Evolutionary conservation across 2,797 vertebrate genomes (phyloP).

Genomic region (Pristis pectinata): DNA sequence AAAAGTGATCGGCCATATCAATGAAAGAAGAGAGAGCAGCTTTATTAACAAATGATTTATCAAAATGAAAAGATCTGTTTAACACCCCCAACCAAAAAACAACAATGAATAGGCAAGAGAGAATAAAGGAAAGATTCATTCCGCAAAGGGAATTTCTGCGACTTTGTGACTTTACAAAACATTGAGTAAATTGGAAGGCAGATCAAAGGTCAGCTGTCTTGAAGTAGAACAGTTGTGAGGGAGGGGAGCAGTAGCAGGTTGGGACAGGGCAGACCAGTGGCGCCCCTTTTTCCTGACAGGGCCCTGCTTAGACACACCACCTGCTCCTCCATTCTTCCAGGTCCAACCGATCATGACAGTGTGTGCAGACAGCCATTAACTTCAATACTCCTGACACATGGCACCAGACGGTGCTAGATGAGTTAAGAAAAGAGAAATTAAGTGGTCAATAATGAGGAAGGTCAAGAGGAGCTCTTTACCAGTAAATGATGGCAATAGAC

Average conservation of each 20-base stretch:
- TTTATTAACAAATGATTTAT: constrained; percentile 99
- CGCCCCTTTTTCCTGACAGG: constrained; percentile 70
- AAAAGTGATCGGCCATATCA: constrained; percentile 75
- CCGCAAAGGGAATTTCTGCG: constrained; percentile 17
- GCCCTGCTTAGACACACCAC: constrained; percentile 95
- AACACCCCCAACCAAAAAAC: constrained; percentile 52
- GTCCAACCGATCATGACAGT: constrained; percentile 73
- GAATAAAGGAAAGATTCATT: constrained; percentile 31
- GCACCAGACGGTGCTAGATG: constrained; percentile 69
- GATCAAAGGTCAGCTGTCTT: constrained; percentile 79
- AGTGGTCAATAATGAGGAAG: constrained; percentile 78
- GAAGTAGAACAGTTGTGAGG: constrained; percentile 97
- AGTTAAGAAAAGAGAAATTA: constrained; percentile 74
- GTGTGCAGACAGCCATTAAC: constrained; percentile 71
- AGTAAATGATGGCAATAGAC: constrained; percentile 61
- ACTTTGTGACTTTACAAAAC: constrained; percentile 38
- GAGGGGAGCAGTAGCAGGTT: constrained; percentile 77
- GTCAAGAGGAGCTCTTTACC: constrained; percentile 55
- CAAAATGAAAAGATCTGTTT: constrained; percentile 94
- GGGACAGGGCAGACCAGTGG: constrained; percentile 70
- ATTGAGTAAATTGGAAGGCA: constrained; percentile 63
- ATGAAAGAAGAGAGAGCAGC: constrained; percentile 67
- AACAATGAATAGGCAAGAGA: constrained; percentile 26
- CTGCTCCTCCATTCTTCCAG: constrained; percentile 85
- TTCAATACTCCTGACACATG: constrained; percentile 59